phyloP scores from a whole-genome alignment of 1,140 invertebrate genomes.

The Cotesia chilonis region DNA sequence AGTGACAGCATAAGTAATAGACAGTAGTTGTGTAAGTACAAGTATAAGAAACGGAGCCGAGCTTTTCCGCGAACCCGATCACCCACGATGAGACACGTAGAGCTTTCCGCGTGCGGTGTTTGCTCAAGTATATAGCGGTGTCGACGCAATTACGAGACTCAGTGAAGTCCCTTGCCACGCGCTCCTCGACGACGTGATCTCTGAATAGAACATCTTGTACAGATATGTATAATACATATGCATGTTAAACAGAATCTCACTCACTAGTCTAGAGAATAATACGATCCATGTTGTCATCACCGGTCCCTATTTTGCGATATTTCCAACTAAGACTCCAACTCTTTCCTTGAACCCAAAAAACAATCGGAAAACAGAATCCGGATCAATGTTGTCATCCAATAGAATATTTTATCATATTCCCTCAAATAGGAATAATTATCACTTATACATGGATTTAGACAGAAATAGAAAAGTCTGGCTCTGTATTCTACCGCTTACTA shows the following conservation, averaged over 20 bases:
- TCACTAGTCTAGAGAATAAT: constrained; percentile 25
- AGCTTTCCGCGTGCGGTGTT: background rate
- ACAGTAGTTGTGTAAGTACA: too few relatives aligned
- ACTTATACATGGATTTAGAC: too few relatives aligned
- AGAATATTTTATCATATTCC: too few relatives aligned
- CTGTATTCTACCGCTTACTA: too few relatives aligned
- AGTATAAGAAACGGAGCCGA: background rate
- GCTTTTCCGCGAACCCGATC: constrained; percentile 1
- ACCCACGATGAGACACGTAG: constrained; percentile 1
- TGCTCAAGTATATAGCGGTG: constrained; percentile 5
- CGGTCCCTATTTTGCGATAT: background rate
- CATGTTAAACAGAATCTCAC: constrained; percentile 17
- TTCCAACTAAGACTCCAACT: background rate
- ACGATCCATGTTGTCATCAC: constrained; percentile 38
- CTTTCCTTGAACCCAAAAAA: background rate
- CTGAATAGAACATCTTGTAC: constrained; percentile 31
- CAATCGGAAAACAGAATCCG: too few relatives aligned
- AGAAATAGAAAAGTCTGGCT: too few relatives aligned
- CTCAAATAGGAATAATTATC: too few relatives aligned
- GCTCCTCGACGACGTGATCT: constrained; percentile 10
- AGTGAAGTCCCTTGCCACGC: constrained; percentile 10
- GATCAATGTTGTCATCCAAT: too few relatives aligned
- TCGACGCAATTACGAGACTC: constrained; percentile 12
- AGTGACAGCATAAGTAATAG: too few relatives aligned
- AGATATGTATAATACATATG: background rate